These are phyloP conservation scores for Alectoris magna DNA, from an alignment of 2,797 vertebrate species.

Conservation along the genomic window DNA sequence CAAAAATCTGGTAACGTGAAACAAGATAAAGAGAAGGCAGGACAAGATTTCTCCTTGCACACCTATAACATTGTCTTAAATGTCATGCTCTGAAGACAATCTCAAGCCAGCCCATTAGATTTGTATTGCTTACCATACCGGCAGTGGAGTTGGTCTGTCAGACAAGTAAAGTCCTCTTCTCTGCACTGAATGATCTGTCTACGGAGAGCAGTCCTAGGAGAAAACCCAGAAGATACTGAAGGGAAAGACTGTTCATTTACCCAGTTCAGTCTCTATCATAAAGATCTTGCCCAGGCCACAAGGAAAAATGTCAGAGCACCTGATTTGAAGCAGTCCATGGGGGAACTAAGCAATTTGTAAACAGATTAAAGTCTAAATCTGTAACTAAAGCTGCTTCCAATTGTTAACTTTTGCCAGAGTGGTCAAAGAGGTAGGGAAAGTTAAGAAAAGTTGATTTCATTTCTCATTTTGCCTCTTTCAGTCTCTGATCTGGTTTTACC, in stretches of 20 bases:
- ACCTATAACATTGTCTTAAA: neutral
- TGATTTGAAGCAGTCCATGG: neutral
- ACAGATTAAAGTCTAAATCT: neutral
- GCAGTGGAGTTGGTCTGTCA: neutral
- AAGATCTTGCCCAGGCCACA: neutral
- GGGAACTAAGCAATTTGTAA: neutral
- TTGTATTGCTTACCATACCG: neutral
- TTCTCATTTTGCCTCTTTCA: neutral
- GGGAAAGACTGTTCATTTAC: neutral
- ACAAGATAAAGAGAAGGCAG: neutral
- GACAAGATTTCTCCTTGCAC: neutral
- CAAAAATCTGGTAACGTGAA: neutral
- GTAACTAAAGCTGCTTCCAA: neutral
- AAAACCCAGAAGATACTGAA: neutral
- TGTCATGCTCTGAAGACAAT: neutral
- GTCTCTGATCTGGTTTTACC: neutral
- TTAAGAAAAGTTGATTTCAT: neutral
- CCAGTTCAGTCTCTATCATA: neutral
- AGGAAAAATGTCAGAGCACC: neutral
- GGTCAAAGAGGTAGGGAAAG: neutral
- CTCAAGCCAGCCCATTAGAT: neutral
- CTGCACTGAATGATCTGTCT: neutral
- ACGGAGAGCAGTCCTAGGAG: neutral
- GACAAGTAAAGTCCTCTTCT: neutral
- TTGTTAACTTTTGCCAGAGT: neutral